phyloP scores from a whole-genome alignment of 2,888 invertebrate genomes.

The Noctua comes region DNA sequence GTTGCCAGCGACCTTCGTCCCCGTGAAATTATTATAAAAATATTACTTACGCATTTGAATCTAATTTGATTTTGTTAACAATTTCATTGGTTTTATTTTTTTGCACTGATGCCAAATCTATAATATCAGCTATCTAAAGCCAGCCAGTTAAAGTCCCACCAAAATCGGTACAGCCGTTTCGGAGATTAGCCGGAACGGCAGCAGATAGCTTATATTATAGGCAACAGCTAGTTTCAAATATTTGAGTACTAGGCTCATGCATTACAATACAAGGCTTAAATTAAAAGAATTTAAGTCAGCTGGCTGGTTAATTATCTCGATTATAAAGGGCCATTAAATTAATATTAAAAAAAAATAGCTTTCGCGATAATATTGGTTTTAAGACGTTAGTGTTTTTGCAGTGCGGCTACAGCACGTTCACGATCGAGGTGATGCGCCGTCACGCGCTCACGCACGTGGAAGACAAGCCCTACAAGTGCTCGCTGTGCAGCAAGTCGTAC shows the following conservation, averaged over 20 bases:
- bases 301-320: neutral
- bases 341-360: neutral
- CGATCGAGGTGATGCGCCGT: slow-evolving; percentile 95
- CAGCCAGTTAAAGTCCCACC: no score
- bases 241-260: neutral
- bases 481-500: slow-evolving; percentile 94
- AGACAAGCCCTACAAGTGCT: slow-evolving; percentile 89
- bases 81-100: no score
- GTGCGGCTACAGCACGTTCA: slow-evolving; percentile 94
- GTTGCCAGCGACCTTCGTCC: no score
- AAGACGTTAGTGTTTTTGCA: slow-evolving; percentile 74
- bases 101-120: no score
- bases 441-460: slow-evolving; percentile 92
- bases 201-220: no score
- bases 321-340: neutral
- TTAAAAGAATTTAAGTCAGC: neutral
- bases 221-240: neutral
- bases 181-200: neutral
- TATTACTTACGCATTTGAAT: no score
- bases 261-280: no score
- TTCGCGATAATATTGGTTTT: neutral
- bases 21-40: no score
- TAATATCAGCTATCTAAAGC: no score
- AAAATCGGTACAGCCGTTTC: neutral
- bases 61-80: no score